Evolutionary conservation across 2,797 vertebrate genomes (phyloP).

Genomic region (Sebastes oblongus): DNA sequence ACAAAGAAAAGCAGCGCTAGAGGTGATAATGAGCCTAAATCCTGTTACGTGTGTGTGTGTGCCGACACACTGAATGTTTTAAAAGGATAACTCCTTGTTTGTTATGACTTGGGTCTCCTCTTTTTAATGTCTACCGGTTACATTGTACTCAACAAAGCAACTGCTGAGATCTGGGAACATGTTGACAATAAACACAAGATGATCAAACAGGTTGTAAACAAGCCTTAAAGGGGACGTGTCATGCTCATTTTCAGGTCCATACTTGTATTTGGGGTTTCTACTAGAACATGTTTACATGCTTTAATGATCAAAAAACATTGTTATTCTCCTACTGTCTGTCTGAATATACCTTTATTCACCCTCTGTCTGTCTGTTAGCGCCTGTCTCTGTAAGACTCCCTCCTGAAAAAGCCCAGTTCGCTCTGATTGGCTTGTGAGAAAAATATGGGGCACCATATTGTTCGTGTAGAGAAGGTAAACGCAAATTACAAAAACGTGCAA

Average conservation of each 20-base stretch:
- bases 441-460: neutral
- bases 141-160: neutral
- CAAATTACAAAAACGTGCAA: neutral
- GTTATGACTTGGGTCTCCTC: neutral
- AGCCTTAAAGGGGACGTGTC: neutral
- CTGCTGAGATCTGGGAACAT: neutral
- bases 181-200: neutral
- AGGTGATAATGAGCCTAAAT: conserved; percentile 44
- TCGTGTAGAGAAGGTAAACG: neutral
- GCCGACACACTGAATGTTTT: conserved; percentile 14
- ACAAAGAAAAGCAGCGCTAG: conserved; percentile 22
- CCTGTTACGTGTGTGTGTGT: conserved; percentile 21
- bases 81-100: conserved; percentile 11
- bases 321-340: neutral
- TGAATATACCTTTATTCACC: neutral
- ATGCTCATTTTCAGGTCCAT: neutral
- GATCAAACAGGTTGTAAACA: neutral
- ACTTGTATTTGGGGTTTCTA: neutral
- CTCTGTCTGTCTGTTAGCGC: neutral
- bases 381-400: neutral
- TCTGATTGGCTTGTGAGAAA: neutral
- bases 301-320: neutral
- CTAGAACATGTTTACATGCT: neutral
- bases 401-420: no score
- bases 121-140: conserved; percentile 2